A percentile compares a stretch with the other conserved stretches of the same genome.
phyloP scores from a whole-genome alignment of 2,797 vertebrate genomes.

The Betta splendens region DNA sequence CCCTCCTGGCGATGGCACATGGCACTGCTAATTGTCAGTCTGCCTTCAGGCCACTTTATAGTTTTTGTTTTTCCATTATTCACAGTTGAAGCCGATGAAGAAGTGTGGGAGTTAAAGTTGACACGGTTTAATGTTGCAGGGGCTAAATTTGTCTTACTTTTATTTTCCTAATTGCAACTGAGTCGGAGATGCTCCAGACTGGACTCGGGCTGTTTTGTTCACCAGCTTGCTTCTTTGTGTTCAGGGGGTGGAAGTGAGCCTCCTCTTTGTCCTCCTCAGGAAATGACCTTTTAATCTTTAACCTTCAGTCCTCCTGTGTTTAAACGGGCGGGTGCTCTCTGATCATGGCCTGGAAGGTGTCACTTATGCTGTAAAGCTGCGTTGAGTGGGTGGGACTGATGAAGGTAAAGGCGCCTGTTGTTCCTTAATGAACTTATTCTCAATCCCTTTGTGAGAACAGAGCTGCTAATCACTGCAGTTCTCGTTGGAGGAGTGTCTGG shows the following conservation, averaged over 20 bases:
- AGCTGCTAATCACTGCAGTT: slow-evolving; percentile 45
- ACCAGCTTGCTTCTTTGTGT: slow-evolving; percentile 16
- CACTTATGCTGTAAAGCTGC: slow-evolving; percentile 23
- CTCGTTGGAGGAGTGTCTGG: slow-evolving; percentile 40
- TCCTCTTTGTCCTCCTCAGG: slow-evolving; percentile 36
- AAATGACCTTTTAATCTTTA: slow-evolving; percentile 16
- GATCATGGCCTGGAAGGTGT: slow-evolving; percentile 54
- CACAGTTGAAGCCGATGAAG: background rate
- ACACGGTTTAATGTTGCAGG: background rate
- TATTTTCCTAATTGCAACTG: too few relatives aligned
- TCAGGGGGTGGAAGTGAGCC: slow-evolving; percentile 23
- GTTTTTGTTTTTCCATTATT: too few relatives aligned
- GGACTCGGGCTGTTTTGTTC: slow-evolving; percentile 19
- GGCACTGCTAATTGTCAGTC: slow-evolving; percentile 3
- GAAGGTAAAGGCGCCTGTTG: slow-evolving; percentile 30
- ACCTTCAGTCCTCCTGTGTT: slow-evolving; percentile 41
- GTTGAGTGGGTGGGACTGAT: slow-evolving; percentile 30
- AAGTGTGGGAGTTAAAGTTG: background rate
- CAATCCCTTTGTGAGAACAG: slow-evolving; percentile 15
- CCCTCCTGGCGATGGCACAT: slow-evolving; percentile 11
- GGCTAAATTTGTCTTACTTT: too few relatives aligned
- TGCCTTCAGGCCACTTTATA: background rate
- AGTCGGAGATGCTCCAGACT: too few relatives aligned
- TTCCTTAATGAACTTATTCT: slow-evolving; percentile 35
- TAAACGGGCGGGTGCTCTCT: slow-evolving; percentile 36